Evolutionary conservation across 2,888 invertebrate genomes (phyloP).

Genomic region (Baccha elongata): DNA sequence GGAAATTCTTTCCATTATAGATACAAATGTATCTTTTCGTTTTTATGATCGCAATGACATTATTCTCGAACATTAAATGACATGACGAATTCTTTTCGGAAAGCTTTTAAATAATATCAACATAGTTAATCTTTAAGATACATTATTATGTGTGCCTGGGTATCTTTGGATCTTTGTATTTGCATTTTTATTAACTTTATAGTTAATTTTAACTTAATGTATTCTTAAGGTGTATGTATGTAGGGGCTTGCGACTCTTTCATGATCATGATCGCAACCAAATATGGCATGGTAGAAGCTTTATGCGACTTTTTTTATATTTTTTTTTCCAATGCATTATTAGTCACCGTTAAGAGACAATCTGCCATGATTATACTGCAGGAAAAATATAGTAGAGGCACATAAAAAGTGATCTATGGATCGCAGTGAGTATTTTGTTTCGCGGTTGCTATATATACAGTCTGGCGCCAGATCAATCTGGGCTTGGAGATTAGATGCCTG

Average conservation of each 20-base stretch:
- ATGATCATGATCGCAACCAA: conserved; percentile 18
- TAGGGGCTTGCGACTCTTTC: conserved; percentile 3
- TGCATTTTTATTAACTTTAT: conserved; percentile 58
- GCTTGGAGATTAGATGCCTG: conserved; percentile 63
- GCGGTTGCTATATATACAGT: conserved; percentile 33
- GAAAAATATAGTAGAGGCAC: neutral
- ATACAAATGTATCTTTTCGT: conserved; percentile 15
- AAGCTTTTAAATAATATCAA: conserved; percentile 30
- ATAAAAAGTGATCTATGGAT: conserved; percentile 44
- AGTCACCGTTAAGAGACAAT: conserved; percentile 46
- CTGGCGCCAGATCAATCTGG: conserved; percentile 71
- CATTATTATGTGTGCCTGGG: conserved; percentile 22
- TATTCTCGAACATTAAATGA: conserved; percentile 40
- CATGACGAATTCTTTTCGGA: conserved; percentile 44
- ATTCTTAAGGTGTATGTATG: neutral
- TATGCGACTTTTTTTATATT: conserved; percentile 6
- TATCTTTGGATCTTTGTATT: conserved; percentile 55
- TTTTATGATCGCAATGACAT: conserved; percentile 54
- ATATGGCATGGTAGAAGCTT: conserved; percentile 7
- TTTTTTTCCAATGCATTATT: conserved; percentile 19
- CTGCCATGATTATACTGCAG: conserved; percentile 10
- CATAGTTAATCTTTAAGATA: conserved; percentile 46
- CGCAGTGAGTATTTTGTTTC: conserved; percentile 33
- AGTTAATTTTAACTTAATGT: conserved; percentile 19
- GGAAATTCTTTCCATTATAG: conserved; percentile 43